phyloP scores from a whole-genome alignment of 1,140 invertebrate species.

The Lucilia cuprina region DNA sequence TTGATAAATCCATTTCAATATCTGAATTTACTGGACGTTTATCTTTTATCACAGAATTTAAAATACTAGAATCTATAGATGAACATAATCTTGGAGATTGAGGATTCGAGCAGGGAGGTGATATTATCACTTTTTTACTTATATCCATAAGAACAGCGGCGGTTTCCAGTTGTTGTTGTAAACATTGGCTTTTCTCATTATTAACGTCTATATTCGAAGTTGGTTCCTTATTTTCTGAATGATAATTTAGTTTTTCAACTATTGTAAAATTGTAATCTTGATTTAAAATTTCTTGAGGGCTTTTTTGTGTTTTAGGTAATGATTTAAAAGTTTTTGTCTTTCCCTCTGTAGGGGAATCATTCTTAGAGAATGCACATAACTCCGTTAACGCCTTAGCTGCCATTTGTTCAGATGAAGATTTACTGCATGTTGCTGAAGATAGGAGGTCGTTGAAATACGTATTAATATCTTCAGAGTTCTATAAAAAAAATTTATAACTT shows the following conservation, averaged over 20 bases:
- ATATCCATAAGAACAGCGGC: slow-evolving; percentile 62
- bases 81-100: slow-evolving; percentile 58
- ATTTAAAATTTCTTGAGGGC: not conserved
- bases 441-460: too few species aligned
- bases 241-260: not conserved
- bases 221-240: not conserved
- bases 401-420: slow-evolving; percentile 58
- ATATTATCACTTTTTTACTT: slow-evolving; percentile 62
- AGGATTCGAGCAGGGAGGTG: slow-evolving; percentile 60
- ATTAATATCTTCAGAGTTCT: too few species aligned
- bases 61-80: slow-evolving; percentile 58
- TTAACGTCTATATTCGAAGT: not conserved
- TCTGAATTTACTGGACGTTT: slow-evolving; percentile 49
- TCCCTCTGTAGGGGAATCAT: not conserved
- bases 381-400: slow-evolving; percentile 61
- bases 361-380: slow-evolving; percentile 57
- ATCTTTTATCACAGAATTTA: slow-evolving; percentile 62
- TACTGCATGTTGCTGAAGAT: not conserved
- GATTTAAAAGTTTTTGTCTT: not conserved
- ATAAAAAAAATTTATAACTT: too few species aligned
- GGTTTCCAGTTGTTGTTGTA: slow-evolving; percentile 60
- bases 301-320: not conserved
- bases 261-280: not conserved
- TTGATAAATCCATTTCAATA: slow-evolving; percentile 58
- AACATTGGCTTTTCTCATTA: slow-evolving; percentile 51